Evolutionary conservation across 2,113 vertebrate species (phyloP).

Genomic region (Lophotis ruficrista): DNA sequence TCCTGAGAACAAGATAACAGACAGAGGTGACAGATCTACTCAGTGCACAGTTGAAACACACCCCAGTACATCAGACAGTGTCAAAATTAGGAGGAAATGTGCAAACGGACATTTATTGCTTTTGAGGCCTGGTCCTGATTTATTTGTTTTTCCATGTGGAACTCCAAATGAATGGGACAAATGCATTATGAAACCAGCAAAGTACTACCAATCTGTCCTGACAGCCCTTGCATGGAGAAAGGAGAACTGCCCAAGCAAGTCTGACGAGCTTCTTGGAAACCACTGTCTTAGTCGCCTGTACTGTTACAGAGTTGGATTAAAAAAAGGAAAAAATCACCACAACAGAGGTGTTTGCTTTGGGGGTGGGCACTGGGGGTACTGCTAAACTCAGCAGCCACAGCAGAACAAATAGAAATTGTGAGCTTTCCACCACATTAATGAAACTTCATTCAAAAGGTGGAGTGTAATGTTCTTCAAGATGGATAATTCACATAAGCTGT

Average conservation of each 20-base stretch:
- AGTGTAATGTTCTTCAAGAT: conserved; percentile 27
- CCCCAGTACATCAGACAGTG: neutral
- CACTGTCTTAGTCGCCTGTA: neutral
- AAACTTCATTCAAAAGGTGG: conserved; percentile 44
- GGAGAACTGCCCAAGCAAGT: neutral
- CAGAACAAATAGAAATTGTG: conserved; percentile 52
- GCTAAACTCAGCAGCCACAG: conserved; percentile 22
- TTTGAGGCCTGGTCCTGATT: neutral
- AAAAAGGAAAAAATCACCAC: neutral
- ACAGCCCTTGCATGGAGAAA: neutral
- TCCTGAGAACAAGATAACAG: neutral
- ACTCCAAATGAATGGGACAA: neutral
- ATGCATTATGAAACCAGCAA: neutral
- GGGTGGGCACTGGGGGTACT: neutral
- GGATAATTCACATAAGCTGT: conserved; percentile 48
- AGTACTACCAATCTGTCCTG: neutral
- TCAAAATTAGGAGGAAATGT: neutral
- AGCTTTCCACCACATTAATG: conserved; percentile 29
- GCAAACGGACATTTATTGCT: neutral
- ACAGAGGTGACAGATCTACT: neutral
- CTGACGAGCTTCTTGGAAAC: neutral
- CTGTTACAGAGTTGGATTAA: neutral
- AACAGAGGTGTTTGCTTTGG: conserved; percentile 1
- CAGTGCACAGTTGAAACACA: neutral
- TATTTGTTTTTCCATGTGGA: neutral